Percentiles rank a stretch among this genome's conserved stretches.
Conservation (phyloP, 2,888 invertebrate genomes). For the Alviniconcha strummeri region DNA sequence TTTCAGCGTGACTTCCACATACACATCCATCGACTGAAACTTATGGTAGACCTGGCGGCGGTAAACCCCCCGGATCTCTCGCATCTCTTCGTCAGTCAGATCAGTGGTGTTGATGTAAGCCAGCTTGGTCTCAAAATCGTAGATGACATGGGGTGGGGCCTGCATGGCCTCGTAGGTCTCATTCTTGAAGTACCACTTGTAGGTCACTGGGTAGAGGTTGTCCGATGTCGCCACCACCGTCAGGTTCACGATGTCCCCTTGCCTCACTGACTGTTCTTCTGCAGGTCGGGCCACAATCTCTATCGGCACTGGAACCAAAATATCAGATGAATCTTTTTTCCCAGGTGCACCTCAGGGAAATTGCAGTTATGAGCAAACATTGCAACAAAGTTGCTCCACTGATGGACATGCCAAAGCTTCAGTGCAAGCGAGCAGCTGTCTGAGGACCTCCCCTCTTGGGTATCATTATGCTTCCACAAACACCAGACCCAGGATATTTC, state of each 20-base stretch:
- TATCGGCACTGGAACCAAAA: slow-evolving; percentile 39
- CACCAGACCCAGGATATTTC: too few relatives aligned
- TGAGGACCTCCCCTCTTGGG: too few relatives aligned
- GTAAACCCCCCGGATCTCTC: slow-evolving; percentile 36
- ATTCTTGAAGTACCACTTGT: slow-evolving; percentile 41
- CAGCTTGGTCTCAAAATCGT: slow-evolving; percentile 17
- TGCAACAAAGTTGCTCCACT: too few relatives aligned
- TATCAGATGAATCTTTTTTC: too few relatives aligned
- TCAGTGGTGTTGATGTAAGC: slow-evolving; percentile 42
- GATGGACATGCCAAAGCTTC: too few relatives aligned
- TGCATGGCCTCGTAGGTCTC: slow-evolving; percentile 15
- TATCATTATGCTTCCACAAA: too few relatives aligned
- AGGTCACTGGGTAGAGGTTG: slow-evolving; percentile 21
- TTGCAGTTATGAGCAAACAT: too few relatives aligned
- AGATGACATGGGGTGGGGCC: slow-evolving; percentile 30
- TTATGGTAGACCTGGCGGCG: slow-evolving; percentile 27
- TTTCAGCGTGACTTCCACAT: background rate
- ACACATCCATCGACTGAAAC: slow-evolving; percentile 18
- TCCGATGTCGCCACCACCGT: slow-evolving; percentile 40
- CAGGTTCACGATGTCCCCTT: slow-evolving; percentile 41
- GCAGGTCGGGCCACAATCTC: slow-evolving; percentile 19
- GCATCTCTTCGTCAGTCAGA: slow-evolving; percentile 34
- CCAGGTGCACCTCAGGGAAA: too few relatives aligned
- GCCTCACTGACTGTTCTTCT: slow-evolving; percentile 24
- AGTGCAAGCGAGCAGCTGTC: too few relatives aligned